phyloP scores from a whole-genome alignment of 2,113 vertebrate genomes.

The human region DNA sequence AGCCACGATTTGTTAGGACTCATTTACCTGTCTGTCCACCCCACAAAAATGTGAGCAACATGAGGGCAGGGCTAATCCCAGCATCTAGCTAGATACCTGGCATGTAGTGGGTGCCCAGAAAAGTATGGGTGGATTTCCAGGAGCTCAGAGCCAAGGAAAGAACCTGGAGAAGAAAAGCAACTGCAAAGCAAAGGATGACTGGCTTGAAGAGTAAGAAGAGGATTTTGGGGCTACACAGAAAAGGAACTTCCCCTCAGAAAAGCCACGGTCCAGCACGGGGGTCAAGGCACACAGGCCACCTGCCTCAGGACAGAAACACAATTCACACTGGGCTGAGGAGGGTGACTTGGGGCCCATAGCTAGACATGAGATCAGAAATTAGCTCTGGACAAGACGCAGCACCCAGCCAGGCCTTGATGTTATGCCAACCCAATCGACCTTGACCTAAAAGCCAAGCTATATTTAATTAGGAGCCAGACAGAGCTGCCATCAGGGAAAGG shows the following conservation, averaged over 20 bases:
- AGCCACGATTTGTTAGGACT: neutral
- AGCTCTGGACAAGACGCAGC: neutral
- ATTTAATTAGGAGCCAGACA: conserved; percentile 56
- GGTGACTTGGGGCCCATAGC: neutral
- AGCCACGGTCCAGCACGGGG: neutral
- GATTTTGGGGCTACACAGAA: neutral
- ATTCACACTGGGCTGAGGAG: neutral
- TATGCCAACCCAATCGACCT: neutral
- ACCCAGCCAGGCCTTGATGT: neutral
- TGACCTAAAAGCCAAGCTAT: conserved; percentile 28
- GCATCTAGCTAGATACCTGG: neutral
- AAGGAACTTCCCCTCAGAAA: neutral
- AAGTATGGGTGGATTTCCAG: neutral
- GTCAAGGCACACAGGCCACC: neutral
- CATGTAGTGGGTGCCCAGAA: neutral
- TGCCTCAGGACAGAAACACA: neutral
- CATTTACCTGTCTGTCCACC: neutral
- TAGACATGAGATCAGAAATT: neutral
- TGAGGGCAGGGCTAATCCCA: neutral
- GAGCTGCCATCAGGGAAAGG: neutral
- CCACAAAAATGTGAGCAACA: neutral
- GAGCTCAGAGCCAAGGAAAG: neutral
- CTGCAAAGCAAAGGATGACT: neutral
- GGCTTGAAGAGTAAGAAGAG: neutral
- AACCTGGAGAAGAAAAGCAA: neutral